Evolutionary conservation across 2,113 vertebrate genomes (phyloP), one percentile per base, ranked within the genome.

Genomic region (Carettochelys insculpta): DNA sequence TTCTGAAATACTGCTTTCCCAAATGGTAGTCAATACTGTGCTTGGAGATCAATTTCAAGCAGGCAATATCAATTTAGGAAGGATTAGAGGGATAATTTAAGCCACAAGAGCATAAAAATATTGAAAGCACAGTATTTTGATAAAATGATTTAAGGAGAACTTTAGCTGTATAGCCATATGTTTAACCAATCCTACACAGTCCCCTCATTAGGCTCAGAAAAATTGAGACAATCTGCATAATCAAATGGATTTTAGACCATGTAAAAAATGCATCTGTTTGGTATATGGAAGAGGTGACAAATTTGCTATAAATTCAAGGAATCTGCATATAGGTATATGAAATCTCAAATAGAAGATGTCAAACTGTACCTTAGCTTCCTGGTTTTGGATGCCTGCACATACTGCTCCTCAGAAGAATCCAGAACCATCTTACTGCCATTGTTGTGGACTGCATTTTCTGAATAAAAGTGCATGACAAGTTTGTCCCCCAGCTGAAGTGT

Each of bases 291-390:
- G 38, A 45, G 1, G 13, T 58, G 48, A 45, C 48, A 25, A 25
- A 29, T 77, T 24, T 41, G 47, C 50, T 10, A 14, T 1, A 41
- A 43, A n/a, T n/a, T 80, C 54, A 25, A 11, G 11, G 8, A 48
- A 45, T 34, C 51, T 54, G 34, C 38, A 31, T 2, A 43, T n/a
- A n/a, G n/a, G 16, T 1, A 41, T 53, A 27, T 48, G 24, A 24
- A 41, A 31, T 11, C 65, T 50, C 54, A 48, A 52, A 8, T n/a
- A 50, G 76, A 91, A 41, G 41, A 34, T 38, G 41, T 7, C 16
- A 6, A 0, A 31, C 43, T 85, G 8, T 98, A 99, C 99, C 99
- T 98, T 68, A 98, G 97, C 88, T 98, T 98, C 34, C 96, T 98
- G 16, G 90, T 22, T 92, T 94, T 97, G 73, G 95, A 97, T 4